Percentiles rank a stretch among this genome's conserved stretches.
Conservation (phyloP, 2,888 invertebrate species). For the Trachelus troglodyta region DNA sequence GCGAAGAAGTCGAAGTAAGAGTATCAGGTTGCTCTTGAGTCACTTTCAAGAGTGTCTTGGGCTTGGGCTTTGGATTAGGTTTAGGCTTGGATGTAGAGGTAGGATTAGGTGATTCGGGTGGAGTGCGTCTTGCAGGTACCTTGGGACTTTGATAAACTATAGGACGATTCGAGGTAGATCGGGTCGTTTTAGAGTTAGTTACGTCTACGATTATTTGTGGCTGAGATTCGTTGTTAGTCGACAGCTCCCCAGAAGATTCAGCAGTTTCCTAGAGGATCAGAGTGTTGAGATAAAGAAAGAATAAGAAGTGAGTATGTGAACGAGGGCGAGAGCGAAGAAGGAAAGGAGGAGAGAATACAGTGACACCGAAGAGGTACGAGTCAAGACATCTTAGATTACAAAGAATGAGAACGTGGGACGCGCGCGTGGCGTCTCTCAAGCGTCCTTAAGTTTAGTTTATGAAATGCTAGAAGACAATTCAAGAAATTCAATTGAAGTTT, state of each 20-base stretch:
- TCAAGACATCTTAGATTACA: background rate
- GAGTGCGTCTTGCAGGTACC: constrained; percentile 53
- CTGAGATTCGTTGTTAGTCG: constrained; percentile 53
- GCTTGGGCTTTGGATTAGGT: background rate
- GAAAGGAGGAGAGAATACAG: constrained; percentile 3
- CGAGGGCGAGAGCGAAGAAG: constrained; percentile 1
- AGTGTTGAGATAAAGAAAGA: constrained; percentile 20
- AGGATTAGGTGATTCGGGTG: constrained; percentile 38
- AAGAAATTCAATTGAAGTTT: background rate
- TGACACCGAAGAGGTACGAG: constrained; percentile 1
- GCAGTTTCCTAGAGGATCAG: constrained; percentile 63
- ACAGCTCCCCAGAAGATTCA: constrained; percentile 59
- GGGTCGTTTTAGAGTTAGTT: constrained; percentile 44
- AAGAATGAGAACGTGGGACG: background rate
- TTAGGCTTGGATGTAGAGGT: constrained; percentile 1
- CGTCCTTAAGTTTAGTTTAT: background rate
- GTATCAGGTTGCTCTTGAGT: constrained; percentile 21
- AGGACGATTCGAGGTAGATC: constrained; percentile 41
- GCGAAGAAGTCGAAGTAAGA: constrained; percentile 20
- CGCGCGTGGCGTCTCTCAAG: background rate
- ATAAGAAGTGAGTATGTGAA: background rate
- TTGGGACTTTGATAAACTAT: constrained; percentile 58
- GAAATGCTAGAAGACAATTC: background rate
- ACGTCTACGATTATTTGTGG: constrained; percentile 44
- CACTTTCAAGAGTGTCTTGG: background rate